phyloP scores from a whole-genome alignment of 2,113 vertebrate species.

The Sylvia atricapilla region DNA sequence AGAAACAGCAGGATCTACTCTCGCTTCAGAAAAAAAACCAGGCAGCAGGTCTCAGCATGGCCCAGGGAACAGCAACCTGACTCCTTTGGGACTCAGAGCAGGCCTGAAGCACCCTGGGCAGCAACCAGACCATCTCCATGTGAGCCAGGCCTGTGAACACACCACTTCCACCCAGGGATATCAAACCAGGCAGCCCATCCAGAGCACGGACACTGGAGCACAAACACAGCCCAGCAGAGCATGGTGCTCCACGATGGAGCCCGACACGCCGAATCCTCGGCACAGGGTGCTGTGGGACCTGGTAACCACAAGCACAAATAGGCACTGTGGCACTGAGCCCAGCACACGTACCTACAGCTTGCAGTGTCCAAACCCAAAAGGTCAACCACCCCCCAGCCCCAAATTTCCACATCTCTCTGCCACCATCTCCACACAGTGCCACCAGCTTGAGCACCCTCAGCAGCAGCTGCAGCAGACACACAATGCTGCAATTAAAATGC shows the following conservation, averaged over 20 bases:
- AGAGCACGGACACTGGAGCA: background rate
- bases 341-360: background rate
- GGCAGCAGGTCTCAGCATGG: accelerated
- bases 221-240: background rate
- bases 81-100: accelerated
- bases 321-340: accelerated
- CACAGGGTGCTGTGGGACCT: accelerated
- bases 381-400: background rate
- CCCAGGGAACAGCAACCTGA: background rate
- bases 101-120: background rate
- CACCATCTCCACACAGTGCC: background rate
- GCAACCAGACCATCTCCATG: accelerated
- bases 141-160: background rate
- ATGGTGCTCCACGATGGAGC: accelerated
- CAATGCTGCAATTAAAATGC: constrained; percentile 29
- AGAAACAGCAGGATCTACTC: background rate
- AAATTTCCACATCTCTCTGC: background rate
- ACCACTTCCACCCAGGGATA: background rate
- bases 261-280: accelerated
- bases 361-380: background rate
- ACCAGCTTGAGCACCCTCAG: background rate
- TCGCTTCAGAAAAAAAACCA: background rate
- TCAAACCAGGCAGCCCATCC: accelerated
- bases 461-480: background rate
- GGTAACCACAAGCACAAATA: accelerated